phyloP scores from a whole-genome alignment of 2,113 vertebrate species.

The Python bivittatus region DNA sequence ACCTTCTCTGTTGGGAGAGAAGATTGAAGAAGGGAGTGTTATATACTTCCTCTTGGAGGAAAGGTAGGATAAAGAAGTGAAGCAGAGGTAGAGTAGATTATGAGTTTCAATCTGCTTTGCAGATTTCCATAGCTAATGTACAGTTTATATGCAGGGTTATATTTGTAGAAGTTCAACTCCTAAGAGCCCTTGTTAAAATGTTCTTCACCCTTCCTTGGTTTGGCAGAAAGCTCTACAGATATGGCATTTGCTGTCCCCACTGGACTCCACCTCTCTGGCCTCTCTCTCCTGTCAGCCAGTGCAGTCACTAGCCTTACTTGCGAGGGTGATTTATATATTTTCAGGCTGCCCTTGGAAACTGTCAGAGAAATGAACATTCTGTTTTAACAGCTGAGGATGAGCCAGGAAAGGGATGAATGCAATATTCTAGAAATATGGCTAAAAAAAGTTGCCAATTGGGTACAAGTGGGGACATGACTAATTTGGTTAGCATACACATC shows the following conservation, averaged over 20 bases:
- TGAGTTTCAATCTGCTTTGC: background rate
- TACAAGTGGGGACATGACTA: background rate
- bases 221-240: background rate
- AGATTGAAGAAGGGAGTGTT: too few relatives aligned
- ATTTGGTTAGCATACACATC: background rate
- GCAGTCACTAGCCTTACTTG: too few relatives aligned
- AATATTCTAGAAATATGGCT: background rate
- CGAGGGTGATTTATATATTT: too few relatives aligned
- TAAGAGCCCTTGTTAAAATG: background rate
- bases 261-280: too few relatives aligned
- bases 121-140: background rate
- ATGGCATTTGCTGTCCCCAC: background rate
- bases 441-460: background rate
- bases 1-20: background rate
- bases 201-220: background rate
- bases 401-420: background rate
- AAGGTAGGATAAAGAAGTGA: background rate
- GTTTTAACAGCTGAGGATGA: background rate
- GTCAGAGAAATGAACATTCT: background rate
- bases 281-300: too few relatives aligned
- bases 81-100: slow-evolving; percentile 5
- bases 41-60: background rate
- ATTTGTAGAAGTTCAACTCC: background rate
- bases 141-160: background rate
- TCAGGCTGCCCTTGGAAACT: too few relatives aligned